phyloP scores from a whole-genome alignment of 2,113 vertebrate genomes.

The Anarhynchus alexandrinus region DNA sequence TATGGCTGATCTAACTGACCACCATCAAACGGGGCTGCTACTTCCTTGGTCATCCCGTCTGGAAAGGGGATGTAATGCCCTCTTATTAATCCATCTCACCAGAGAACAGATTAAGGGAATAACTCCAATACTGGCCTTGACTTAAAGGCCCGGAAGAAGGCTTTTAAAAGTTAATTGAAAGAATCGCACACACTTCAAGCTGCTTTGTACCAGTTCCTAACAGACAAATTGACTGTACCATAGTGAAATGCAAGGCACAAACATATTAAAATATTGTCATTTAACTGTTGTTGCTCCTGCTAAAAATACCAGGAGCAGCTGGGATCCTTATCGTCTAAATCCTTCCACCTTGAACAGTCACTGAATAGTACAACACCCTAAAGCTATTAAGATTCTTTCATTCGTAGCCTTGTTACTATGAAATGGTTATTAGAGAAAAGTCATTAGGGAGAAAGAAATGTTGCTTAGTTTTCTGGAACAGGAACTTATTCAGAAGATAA shows the following conservation, averaged over 20 bases:
- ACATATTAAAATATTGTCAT: background rate
- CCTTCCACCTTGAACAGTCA: conserved; percentile 1
- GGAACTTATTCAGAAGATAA: conserved; percentile 46
- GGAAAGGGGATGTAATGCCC: background rate
- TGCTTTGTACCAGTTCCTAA: background rate
- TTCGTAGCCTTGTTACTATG: background rate
- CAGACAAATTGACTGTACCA: background rate
- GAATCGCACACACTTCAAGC: background rate
- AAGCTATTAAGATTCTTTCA: conserved; percentile 23
- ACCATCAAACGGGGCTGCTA: background rate
- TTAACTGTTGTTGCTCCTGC: conserved; percentile 5
- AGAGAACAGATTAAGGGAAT: background rate
- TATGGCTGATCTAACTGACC: background rate
- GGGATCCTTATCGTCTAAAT: background rate
- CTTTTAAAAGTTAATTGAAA: background rate
- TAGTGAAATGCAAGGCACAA: background rate
- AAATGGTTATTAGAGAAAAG: conserved; percentile 34
- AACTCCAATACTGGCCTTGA: background rate
- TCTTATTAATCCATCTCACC: background rate
- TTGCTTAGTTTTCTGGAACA: conserved; percentile 42
- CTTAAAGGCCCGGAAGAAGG: background rate
- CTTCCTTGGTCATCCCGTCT: background rate
- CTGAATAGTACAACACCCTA: background rate
- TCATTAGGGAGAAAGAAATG: background rate
- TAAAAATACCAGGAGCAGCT: background rate